Evolutionary conservation across 2,797 vertebrate species (phyloP), one percentile per base, ranked within the genome.

Genomic region (Hyperoplus lanceolatus): DNA sequence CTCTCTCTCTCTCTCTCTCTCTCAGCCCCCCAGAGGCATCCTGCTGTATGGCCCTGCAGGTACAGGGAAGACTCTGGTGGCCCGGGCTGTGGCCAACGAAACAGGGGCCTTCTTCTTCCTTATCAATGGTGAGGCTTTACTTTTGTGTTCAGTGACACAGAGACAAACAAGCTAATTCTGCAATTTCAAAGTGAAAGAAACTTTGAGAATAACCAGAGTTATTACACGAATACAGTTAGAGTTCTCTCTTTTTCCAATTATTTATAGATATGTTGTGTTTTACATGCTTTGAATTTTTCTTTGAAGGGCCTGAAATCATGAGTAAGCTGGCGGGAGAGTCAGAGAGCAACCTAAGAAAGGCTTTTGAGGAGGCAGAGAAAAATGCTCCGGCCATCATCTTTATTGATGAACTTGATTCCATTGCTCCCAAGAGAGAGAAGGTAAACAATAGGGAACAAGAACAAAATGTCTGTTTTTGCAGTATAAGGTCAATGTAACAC

Each of bases 371-470:
- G 87, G 97, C 97, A 0, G 97, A 99, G 90, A 99, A 97, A 92
- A 99, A 99, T 0, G 97, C 98, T 64, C 98, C 97, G 14, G 97
- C 98, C 43, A 99, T 99, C 79, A 99, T 99, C 91, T 99, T 99
- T 87, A 99, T 99, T 75, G 98, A 99, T 89, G 98, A 99, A 71
- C 88, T 99, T 79, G 97, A 99, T 86, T 97, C 97, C 75, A 99
- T 99, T 71, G 97, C 98, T 86, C 98, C 98, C 41, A 99, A 99
- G 87, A 97, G 98, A 95, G 98, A 99, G 89, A 99, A 99, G 96
- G 98, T 98, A 61, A 80, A 73, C 55, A 51, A 39, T n/a, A 45
- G 50, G 54, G 8, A 65, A 38, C 4, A 21, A 60, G 18, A n/a
- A 54, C 13, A 54, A 29, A 53, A 45, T 48, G 4, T 11, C 13